Evolutionary conservation across 2,113 vertebrate species (phyloP), one percentile per base, ranked within the genome.

Genomic region (Bujurquina vittata): DNA sequence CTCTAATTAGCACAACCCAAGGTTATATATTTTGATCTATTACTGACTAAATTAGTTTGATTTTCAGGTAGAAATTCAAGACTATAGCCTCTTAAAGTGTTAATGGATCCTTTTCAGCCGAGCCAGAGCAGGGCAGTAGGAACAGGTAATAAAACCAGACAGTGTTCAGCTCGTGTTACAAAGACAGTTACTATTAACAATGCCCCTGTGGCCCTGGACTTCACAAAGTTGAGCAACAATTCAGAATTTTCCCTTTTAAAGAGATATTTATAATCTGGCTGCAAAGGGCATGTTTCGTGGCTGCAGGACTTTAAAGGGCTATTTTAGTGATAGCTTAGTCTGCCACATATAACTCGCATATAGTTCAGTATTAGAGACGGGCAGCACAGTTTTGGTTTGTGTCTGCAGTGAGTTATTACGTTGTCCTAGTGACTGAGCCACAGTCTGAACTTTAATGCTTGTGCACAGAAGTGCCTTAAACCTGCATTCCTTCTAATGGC

Each of bases 131-230:
- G 14, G 10, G 65, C 15, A 23, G 5, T n/a, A 35, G 61, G 58
- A 29, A 8, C 4, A 12, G 1, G 40, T 49, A 15, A 59, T 81
- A 65, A 77, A 80, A 54, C 31, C 29, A 20, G 26, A 26, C 26
- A 2, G 8, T 26, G 59, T 63, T 84, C 40, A 43, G 22, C 40
- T 58, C 22, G 14, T 31, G 46, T 33, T 75, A 49, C 20, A 15
- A 15, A 67, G 54, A 83, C 14, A 79, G 31, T 52, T 69, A 31
- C 52, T 72, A 52, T 72, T 72, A 72, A 52, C 43, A 72, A 31
- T 72, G 46, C 10, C 6, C 46, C 43, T n/a, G 52, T 11, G 18
- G 43, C 0, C 26, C 26, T 72, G 46, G 46, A 49, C 43, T 31
- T 72, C 6, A 72, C 3, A 72, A 72, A 52, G n/a, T n/a, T n/a